phyloP scores from a whole-genome alignment of 2,113 vertebrate species.

The Anarhynchus alexandrinus region DNA sequence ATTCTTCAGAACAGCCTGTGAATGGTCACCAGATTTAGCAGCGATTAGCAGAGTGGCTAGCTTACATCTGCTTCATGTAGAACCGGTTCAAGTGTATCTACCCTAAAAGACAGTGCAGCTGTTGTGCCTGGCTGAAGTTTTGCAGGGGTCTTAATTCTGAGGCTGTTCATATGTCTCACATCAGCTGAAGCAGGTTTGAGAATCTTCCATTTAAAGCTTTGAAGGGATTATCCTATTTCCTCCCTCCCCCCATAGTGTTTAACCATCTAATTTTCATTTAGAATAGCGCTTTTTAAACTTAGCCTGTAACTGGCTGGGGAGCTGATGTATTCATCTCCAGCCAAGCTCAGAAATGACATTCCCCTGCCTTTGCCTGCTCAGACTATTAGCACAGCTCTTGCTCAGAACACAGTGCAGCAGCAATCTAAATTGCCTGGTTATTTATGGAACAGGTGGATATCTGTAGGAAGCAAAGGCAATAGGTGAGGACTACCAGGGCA shows the following conservation, averaged over 20 bases:
- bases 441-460: slow-evolving; percentile 37
- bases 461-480: not conserved
- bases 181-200: slow-evolving; percentile 26
- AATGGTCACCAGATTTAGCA: not conserved
- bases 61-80: not conserved
- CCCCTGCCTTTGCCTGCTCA: slow-evolving; percentile 27
- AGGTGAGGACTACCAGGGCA: not conserved
- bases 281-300: slow-evolving; percentile 46
- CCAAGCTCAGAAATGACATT: slow-evolving; percentile 47
- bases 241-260: not conserved
- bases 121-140: slow-evolving; percentile 10
- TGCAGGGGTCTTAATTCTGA: slow-evolving; percentile 6
- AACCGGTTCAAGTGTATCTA: not conserved
- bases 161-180: slow-evolving; percentile 1
- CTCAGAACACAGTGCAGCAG: not conserved
- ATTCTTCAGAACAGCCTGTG: not conserved
- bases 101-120: slow-evolving; percentile 19
- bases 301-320: slow-evolving; percentile 18
- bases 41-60: not conserved
- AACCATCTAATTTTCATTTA: slow-evolving; percentile 58
- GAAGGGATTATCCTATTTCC: slow-evolving; percentile 48
- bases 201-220: slow-evolving; percentile 40
- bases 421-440: slow-evolving; percentile 22
- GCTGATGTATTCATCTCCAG: slow-evolving; percentile 50
- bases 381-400: slow-evolving; percentile 1